Conservation (phyloP, 2,797 vertebrate genomes). For the Pampus argenteus region DNA sequence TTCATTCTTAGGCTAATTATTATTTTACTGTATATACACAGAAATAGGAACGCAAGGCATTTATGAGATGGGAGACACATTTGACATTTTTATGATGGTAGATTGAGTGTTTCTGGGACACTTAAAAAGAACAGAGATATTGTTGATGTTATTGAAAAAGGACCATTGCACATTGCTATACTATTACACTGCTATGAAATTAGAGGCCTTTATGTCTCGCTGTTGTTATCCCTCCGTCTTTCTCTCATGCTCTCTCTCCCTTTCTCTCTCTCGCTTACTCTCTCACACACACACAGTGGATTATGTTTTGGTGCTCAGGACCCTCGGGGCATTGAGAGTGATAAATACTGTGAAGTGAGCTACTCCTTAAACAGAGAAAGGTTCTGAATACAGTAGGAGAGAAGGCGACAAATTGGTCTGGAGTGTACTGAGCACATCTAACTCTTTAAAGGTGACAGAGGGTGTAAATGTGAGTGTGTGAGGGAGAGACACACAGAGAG, state of each 20-base stretch:
- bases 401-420: slow-evolving; percentile 42
- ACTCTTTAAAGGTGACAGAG: slow-evolving; percentile 40
- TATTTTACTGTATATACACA: too few species aligned
- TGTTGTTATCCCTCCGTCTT: neutral
- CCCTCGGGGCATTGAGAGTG: slow-evolving; percentile 59
- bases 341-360: slow-evolving; percentile 74
- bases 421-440: slow-evolving; percentile 34
- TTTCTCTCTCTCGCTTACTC: slow-evolving; percentile 4
- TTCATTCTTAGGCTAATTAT: too few species aligned
- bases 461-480: slow-evolving; percentile 12
- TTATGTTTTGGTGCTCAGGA: slow-evolving; percentile 62
- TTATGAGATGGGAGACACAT: neutral
- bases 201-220: neutral
- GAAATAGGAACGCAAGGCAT: too few species aligned
- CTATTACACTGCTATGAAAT: neutral
- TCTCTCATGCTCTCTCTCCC: neutral
- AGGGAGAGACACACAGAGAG: neutral
- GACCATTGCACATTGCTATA: neutral
- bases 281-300: slow-evolving; percentile 52
- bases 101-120: too few species aligned
- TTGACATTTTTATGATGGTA: neutral
- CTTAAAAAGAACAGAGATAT: neutral
- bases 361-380: slow-evolving; percentile 45
- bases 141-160: neutral
- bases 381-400: slow-evolving; percentile 31